Conservation (phyloP, 2,888 invertebrate genomes). For the Lobophora halterata region DNA sequence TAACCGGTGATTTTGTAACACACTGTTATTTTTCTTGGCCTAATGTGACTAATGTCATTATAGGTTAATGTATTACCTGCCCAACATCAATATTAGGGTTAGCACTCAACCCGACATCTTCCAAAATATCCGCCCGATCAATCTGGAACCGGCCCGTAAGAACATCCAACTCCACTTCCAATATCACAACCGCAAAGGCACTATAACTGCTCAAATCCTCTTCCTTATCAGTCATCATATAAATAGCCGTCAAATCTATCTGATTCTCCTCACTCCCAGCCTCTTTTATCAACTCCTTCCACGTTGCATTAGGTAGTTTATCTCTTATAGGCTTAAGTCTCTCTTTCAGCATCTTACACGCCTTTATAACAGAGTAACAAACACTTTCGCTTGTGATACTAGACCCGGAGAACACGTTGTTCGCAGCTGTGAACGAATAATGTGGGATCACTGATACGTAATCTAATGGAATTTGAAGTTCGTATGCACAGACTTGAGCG, state of each 20-base stretch:
- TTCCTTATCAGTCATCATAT: slow-evolving; percentile 80
- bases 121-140: slow-evolving; percentile 82
- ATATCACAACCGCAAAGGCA: slow-evolving; percentile 81
- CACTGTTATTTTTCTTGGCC: too few relatives aligned
- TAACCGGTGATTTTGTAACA: too few relatives aligned
- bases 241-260: slow-evolving; percentile 82
- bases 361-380: slow-evolving; percentile 77
- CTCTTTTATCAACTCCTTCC: slow-evolving; percentile 79
- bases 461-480: slow-evolving; percentile 84
- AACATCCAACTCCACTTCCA: slow-evolving; percentile 86
- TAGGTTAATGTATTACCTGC: slow-evolving; percentile 63
- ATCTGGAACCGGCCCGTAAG: slow-evolving; percentile 85
- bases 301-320: slow-evolving; percentile 69
- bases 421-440: slow-evolving; percentile 81
- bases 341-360: slow-evolving; percentile 80
- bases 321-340: slow-evolving; percentile 80
- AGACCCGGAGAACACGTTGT: slow-evolving; percentile 83
- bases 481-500: slow-evolving; percentile 87
- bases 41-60: too few relatives aligned
- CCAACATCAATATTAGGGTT: slow-evolving; percentile 85
- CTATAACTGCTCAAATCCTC: slow-evolving; percentile 72
- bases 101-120: slow-evolving; percentile 84
- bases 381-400: slow-evolving; percentile 84
- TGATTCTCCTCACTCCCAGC: slow-evolving; percentile 72
- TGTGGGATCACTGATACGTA: slow-evolving; percentile 82